Evolutionary conservation across 2,797 vertebrate genomes (phyloP), one percentile per base, ranked within the genome.

Genomic region (Carduelis carduelis): DNA sequence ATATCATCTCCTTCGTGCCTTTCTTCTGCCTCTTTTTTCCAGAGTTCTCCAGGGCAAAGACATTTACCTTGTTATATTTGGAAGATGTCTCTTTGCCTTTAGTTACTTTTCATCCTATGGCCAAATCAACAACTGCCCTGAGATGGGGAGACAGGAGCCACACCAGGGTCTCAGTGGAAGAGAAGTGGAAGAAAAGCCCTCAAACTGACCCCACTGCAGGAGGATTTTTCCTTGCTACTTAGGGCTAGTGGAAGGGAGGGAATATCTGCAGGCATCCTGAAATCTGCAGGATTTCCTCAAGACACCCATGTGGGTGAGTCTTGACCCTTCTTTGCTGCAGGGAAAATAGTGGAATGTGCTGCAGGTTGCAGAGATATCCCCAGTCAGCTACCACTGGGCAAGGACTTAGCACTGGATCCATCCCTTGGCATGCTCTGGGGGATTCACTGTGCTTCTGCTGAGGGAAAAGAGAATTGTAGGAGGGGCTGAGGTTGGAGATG

Each of bases 301-400:
- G 57, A 12, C 1, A 1, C 6, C 16, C 20, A 9, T 27, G 8
- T 8, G 15, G 32, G 8, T 53, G 52, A 77, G 17, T 71, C 35
- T 88, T 78, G 14, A 50, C 39, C 32, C 24, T 53, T 32, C 32
- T 69, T 82, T 81, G 16, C 37, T 49, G 22, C 30, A 52, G 43
- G 7, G 26, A 92, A 89, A 49, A 11, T 30, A 50, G n/a, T 1
- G 3, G 53, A 24, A 41, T 17, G 15, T 30, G 24, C 22, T 5
- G 2, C 21, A 46, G 18, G 26, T 52, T 68, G 37, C 30, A 83
- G 76, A 55, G 28, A 41, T 14, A 8, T 57, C 14, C 37, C 24
- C 23, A 23, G 43, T 11, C 47, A 59, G 26, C 27, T 69, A 24
- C n/a, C 1, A 1, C 11, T 15, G 7, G 18, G 8, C 0, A 0